A percentile compares a stretch with the other conserved stretches of the same genome.
These are phyloP conservation scores for Antitype chi DNA, from an alignment of 2,888 invertebrate genomes.

Conservation along the genomic window DNA sequence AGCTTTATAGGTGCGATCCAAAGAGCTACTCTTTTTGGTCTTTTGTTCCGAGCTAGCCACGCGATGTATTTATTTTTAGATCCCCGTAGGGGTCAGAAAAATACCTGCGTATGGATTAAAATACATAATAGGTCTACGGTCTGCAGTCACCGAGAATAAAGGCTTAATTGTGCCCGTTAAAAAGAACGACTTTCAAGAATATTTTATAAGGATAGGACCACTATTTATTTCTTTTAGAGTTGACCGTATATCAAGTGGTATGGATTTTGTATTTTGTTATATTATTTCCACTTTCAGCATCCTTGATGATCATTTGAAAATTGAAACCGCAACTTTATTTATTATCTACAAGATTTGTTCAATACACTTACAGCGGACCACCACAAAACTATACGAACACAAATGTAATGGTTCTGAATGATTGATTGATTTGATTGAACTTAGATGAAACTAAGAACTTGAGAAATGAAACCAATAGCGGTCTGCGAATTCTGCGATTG, in stretches of 20 bases:
- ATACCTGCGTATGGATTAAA: conserved; percentile 56
- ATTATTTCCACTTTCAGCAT: conserved; percentile 9
- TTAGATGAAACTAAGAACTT: conserved; percentile 12
- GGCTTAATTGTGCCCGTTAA: conserved; percentile 55
- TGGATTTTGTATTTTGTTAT: conserved; percentile 12
- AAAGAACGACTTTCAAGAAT: conserved; percentile 46
- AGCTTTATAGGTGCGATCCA: conserved; percentile 50
- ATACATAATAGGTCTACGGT: conserved; percentile 53
- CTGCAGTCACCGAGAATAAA: conserved; percentile 54
- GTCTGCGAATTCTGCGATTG: not conserved
- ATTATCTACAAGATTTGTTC: conserved; percentile 9
- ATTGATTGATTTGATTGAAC: conserved; percentile 16
- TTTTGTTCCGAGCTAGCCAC: conserved; percentile 50
- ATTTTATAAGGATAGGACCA: conserved; percentile 46
- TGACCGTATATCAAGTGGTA: not conserved
- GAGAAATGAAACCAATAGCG: not conserved
- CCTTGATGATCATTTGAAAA: conserved; percentile 21
- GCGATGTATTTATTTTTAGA: conserved; percentile 63
- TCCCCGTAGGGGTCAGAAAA: conserved; percentile 54
- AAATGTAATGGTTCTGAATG: conserved; percentile 25
- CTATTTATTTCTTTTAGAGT: conserved; percentile 38
- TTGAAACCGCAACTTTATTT: conserved; percentile 38
- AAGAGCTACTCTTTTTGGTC: conserved; percentile 45
- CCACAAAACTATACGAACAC: conserved; percentile 24
- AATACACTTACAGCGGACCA: conserved; percentile 5